Conservation (phyloP, 2,888 invertebrate species). For the Scaptodrosophila latifasciaeformis region DNA sequence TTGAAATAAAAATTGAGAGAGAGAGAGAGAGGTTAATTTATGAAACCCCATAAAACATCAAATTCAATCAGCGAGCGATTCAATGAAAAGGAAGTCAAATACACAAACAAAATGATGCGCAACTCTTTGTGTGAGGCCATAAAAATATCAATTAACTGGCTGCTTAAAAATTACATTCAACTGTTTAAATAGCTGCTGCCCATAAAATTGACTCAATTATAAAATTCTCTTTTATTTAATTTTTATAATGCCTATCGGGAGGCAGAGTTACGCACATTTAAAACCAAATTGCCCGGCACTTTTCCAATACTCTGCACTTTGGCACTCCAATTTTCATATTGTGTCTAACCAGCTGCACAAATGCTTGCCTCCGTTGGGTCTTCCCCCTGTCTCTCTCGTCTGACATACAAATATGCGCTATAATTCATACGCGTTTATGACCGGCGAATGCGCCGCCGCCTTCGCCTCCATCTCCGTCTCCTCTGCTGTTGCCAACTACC, state of each 20-base stretch:
- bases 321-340: too few relatives aligned
- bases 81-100: too few relatives aligned
- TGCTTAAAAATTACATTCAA: conserved; percentile 11
- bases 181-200: conserved; percentile 7
- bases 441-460: neutral
- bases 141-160: conserved; percentile 1
- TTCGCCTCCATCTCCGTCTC: too few relatives aligned
- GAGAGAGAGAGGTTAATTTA: too few relatives aligned
- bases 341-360: conserved; percentile 45
- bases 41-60: too few relatives aligned
- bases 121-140: too few relatives aligned
- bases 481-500: neutral
- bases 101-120: too few relatives aligned
- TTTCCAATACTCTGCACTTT: too few relatives aligned
- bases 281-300: conserved; percentile 46
- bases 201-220: conserved; percentile 39
- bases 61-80: too few relatives aligned
- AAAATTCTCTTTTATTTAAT: too few relatives aligned
- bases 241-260: conserved; percentile 27
- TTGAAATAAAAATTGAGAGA: too few relatives aligned
- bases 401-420: conserved; percentile 27
- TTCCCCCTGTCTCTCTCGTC: neutral
- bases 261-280: too few relatives aligned
- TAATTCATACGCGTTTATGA: conserved; percentile 48
- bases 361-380: neutral